Evolutionary conservation across 2,888 invertebrate genomes (phyloP).

Genomic region (Hyppa rectilinea): DNA sequence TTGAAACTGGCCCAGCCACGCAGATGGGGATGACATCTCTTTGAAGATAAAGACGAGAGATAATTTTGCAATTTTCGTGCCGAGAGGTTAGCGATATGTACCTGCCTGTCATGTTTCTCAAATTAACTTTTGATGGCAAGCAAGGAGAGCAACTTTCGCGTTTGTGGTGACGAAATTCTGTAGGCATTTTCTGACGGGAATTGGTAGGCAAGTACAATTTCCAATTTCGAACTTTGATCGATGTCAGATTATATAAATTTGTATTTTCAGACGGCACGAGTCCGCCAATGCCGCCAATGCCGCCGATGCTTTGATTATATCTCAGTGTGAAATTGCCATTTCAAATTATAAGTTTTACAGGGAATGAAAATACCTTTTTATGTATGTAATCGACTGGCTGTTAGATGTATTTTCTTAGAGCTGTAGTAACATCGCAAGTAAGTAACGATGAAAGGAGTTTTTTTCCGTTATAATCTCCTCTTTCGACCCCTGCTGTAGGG

Average conservation of each 20-base stretch:
- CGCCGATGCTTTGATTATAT: conserved; percentile 66
- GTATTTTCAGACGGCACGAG: conserved; percentile 64
- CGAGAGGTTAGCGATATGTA: conserved; percentile 84
- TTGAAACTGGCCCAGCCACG: conserved; percentile 85
- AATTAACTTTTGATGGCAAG: conserved; percentile 86
- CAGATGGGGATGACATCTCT: conserved; percentile 89
- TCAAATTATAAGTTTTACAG: conserved; percentile 52
- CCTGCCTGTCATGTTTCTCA: conserved; percentile 83
- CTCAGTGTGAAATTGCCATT: conserved; percentile 62
- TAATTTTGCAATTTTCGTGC: conserved; percentile 89
- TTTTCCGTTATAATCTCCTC: conserved; percentile 77
- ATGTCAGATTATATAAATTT: conserved; percentile 72
- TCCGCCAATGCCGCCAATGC: conserved; percentile 50
- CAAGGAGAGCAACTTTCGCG: conserved; percentile 76
- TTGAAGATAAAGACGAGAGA: conserved; percentile 90
- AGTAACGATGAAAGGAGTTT: conserved; percentile 73
- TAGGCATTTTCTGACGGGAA: conserved; percentile 68
- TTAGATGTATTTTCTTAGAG: conserved; percentile 43
- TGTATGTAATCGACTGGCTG: conserved; percentile 38
- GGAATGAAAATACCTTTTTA: conserved; percentile 35
- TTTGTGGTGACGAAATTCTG: conserved; percentile 75
- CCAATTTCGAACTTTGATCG: conserved; percentile 77
- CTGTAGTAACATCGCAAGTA: conserved; percentile 63
- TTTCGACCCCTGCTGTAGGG: conserved; percentile 67
- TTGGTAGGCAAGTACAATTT: conserved; percentile 71